Evolutionary conservation across 1,140 invertebrate genomes (phyloP).

Genomic region (Gryon sp.): DNA sequence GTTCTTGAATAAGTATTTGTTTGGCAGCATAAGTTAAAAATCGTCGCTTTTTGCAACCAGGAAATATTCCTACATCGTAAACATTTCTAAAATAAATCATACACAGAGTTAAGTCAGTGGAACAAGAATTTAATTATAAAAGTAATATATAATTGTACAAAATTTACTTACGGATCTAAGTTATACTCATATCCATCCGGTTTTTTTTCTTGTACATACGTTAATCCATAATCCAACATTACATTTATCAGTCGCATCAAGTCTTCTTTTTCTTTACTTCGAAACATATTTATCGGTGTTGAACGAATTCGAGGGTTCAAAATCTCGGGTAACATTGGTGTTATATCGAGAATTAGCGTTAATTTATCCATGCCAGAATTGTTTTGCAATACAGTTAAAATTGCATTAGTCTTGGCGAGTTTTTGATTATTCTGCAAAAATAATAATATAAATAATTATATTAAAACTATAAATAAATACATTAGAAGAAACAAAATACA

Average conservation of each 20-base stretch:
- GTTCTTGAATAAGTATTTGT: slow-evolving; percentile 88
- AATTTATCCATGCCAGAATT: slow-evolving; percentile 82
- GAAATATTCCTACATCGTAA: slow-evolving; percentile 74
- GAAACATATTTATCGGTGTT: slow-evolving; percentile 87
- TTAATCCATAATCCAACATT: slow-evolving; percentile 94
- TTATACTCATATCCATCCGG: slow-evolving; percentile 90
- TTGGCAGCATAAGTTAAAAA: slow-evolving; percentile 84
- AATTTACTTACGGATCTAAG: slow-evolving; percentile 87
- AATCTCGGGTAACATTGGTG: slow-evolving; percentile 88
- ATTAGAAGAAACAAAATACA: too few relatives aligned
- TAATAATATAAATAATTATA: slow-evolving; percentile 20
- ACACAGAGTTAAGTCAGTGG: too few relatives aligned
- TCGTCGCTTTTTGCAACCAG: slow-evolving; percentile 71
- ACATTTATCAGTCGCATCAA: slow-evolving; percentile 87
- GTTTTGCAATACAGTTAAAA: slow-evolving; percentile 81
- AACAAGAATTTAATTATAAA: too few relatives aligned
- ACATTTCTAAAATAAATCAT: slow-evolving; percentile 32
- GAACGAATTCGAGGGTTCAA: slow-evolving; percentile 88
- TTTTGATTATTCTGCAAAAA: slow-evolving; percentile 81
- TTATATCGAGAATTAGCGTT: slow-evolving; percentile 84
- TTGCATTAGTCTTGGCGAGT: slow-evolving; percentile 80
- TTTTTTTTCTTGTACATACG: slow-evolving; percentile 89
- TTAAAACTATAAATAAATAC: neutral
- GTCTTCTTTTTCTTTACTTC: slow-evolving; percentile 86
- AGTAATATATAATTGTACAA: neutral